phyloP scores from a whole-genome alignment of 1,140 invertebrate genomes.

The Drosophila nasuta region DNA sequence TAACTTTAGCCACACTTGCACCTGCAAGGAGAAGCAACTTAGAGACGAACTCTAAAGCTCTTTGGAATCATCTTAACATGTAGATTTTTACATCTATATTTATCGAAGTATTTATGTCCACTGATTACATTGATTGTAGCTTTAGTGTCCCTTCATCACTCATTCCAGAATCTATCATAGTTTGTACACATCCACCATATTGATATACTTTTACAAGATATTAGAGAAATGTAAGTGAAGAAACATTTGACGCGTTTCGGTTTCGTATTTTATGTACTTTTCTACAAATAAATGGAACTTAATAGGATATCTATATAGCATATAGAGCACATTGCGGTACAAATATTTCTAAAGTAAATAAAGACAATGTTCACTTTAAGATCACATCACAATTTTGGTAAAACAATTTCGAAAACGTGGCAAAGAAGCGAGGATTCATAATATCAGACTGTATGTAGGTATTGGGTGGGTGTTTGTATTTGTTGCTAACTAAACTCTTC shows the following conservation, averaged over 20 bases:
- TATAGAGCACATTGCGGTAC: conserved; percentile 26
- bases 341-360: conserved; percentile 10
- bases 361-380: not conserved
- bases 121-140: conserved; percentile 1
- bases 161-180: not conserved
- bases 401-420: not conserved
- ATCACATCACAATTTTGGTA: not conserved
- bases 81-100: not conserved
- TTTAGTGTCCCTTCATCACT: not conserved
- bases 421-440: not conserved
- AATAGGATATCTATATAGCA: conserved; percentile 16
- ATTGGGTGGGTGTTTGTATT: not conserved
- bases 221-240: conserved; percentile 4
- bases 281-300: conserved; percentile 2
- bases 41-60: conserved; percentile 64
- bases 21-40: conserved; percentile 67
- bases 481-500: too few species aligned
- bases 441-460: not conserved
- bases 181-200: not conserved
- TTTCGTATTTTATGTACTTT: conserved; percentile 16
- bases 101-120: not conserved
- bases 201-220: conserved; percentile 5
- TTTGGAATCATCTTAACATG: too few species aligned
- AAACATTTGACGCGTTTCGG: conserved; percentile 1
- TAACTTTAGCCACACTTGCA: conserved; percentile 86